Evolutionary conservation across 2,888 invertebrate genomes (phyloP).

Genomic region (Escarpia spicata): DNA sequence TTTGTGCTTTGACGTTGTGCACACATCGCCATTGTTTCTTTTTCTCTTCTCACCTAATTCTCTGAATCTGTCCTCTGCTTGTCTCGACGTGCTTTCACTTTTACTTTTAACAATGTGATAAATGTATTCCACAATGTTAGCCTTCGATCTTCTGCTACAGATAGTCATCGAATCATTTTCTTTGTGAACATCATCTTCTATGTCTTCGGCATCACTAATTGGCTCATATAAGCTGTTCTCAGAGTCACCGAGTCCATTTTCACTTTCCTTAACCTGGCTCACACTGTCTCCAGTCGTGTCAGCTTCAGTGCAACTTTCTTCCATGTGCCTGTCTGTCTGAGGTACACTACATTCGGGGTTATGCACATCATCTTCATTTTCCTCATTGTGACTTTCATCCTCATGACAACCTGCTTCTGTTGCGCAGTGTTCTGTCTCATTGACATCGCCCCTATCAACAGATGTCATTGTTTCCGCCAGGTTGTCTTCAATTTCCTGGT

Average conservation of each 20-base stretch:
- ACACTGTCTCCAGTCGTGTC: not conserved
- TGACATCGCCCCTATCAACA: not conserved
- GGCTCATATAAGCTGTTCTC: slow-evolving; percentile 18
- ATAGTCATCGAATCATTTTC: not conserved
- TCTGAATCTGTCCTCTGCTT: not conserved
- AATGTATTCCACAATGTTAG: not conserved
- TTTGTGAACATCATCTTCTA: not conserved
- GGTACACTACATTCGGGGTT: not conserved
- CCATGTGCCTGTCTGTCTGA: not conserved
- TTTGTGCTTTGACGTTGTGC: slow-evolving; percentile 19
- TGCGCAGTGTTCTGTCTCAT: not conserved
- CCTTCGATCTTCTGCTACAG: not conserved
- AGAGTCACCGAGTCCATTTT: slow-evolving; percentile 20
- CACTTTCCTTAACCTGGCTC: slow-evolving; percentile 21
- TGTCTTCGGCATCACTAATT: slow-evolving; percentile 18
- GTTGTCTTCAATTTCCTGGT: too few relatives aligned
- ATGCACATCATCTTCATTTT: not conserved
- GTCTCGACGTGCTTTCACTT: not conserved
- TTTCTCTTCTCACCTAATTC: not conserved
- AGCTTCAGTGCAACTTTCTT: slow-evolving; percentile 18
- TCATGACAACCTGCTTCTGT: not conserved
- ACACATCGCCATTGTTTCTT: slow-evolving; percentile 20
- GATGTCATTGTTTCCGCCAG: too few relatives aligned
- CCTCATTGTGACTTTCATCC: not conserved
- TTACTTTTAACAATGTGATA: slow-evolving; percentile 18